phyloP scores from a whole-genome alignment of 2,797 vertebrate genomes.

The Sebastes jordani region DNA sequence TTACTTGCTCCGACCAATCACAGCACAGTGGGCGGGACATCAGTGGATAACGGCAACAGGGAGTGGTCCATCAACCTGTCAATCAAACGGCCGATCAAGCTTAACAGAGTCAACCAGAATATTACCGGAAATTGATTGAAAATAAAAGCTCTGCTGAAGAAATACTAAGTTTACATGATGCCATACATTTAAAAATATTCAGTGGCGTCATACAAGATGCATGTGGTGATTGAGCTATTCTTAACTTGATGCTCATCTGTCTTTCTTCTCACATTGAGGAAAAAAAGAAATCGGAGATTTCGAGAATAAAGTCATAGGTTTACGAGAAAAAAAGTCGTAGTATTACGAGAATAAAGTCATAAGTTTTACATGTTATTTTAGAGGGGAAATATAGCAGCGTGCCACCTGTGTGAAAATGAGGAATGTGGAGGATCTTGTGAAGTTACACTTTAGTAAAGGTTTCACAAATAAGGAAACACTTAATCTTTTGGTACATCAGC shows the following conservation, averaged over 20 bases:
- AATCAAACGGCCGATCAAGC: neutral
- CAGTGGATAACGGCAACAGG: slow-evolving; percentile 2
- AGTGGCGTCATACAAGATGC: neutral
- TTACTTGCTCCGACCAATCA: slow-evolving; percentile 45
- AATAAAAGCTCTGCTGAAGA: neutral
- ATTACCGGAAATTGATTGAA: neutral
- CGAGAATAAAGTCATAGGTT: no score
- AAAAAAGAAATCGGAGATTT: no score
- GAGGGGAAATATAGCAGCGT: no score
- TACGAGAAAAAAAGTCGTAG: no score
- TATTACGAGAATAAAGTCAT: no score
- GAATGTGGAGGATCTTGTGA: no score
- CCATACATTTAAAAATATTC: neutral
- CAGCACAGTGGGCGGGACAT: slow-evolving; percentile 25
- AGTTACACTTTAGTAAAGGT: no score
- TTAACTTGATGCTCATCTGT: neutral
- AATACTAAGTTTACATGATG: neutral
- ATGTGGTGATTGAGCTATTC: neutral
- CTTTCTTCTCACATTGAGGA: neutral
- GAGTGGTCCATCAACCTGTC: slow-evolving; percentile 8
- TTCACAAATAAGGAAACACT: no score
- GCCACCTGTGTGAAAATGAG: no score
- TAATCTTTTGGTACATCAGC: no score
- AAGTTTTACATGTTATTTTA: no score
- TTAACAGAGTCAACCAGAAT: neutral